Conservation (phyloP, 2,113 vertebrate genomes). For the Serinus canaria region DNA sequence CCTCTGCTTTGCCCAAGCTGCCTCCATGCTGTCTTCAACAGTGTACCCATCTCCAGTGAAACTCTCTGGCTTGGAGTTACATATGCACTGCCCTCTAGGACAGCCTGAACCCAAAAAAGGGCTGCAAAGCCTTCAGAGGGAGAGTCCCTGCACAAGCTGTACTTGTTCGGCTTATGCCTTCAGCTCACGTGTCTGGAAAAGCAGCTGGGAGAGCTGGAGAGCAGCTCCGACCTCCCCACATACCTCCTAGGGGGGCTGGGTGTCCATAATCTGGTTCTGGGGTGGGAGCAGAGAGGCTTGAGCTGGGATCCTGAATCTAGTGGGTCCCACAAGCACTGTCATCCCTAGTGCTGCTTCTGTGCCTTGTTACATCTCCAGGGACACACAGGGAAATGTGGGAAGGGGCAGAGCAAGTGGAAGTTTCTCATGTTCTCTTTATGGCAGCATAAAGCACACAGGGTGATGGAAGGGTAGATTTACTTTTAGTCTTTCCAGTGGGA, state of each 20-base stretch:
- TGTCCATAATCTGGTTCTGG: not conserved
- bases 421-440: not conserved
- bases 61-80: not conserved
- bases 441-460: not conserved
- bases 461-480: not conserved
- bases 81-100: not conserved
- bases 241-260: accelerated
- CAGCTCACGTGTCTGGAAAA: not conserved
- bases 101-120: not conserved
- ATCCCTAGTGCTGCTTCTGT: not conserved
- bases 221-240: not conserved
- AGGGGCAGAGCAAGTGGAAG: not conserved
- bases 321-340: not conserved
- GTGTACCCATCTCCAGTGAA: accelerated
- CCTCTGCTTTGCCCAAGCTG: not conserved
- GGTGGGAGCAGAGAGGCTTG: not conserved
- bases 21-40: not conserved
- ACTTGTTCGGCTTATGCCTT: not conserved
- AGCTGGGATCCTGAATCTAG: accelerated
- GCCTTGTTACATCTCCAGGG: not conserved
- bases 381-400: not conserved
- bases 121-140: not conserved
- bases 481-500: not conserved
- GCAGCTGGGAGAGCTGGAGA: not conserved
- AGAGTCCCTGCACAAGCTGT: not conserved